Evolutionary conservation across 2,797 vertebrate genomes (phyloP), one percentile per base, ranked within the genome.

Genomic region (Typhlichthys subterraneus): DNA sequence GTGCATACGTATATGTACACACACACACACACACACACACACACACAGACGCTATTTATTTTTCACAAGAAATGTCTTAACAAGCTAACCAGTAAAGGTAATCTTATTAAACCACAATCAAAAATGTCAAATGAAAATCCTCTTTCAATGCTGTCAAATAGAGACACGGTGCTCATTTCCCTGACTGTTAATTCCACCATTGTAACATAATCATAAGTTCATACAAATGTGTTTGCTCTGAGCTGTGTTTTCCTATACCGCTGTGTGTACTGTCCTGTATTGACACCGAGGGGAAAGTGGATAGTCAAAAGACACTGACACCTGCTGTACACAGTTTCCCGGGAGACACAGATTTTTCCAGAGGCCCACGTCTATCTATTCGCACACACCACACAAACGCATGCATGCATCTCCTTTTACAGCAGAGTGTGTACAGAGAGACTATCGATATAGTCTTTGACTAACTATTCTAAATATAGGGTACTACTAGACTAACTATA

Each of bases 321-420:
- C 38, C 59, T 33, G 70, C 63, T 54, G 47, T 46, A 61, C 59
- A 69, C 14, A 53, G 60, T 57, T 61, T 52, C 58, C 53, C 10
- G 67, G 56, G 67, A 53, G 63, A 69, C 12, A 38, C 46, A 17
- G n/a, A 59, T 59, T 71, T 72, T 42, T 29, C 61, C 53, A 54
- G 17, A 31, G 8, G n/a, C 23, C 19, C 3, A 11, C 54, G n/a
- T 42, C 14, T 11, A 12, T 42, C 17, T 13, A 19, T 42, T 15
- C 56, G 12, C 29, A 42, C 29, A 60, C 47, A 33, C 10, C 15
- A 17, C 15, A 19, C 56, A 57, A 10, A 46, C 42, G 45, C 45
- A 47, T 42, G 46, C 53, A 60, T 58, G 65, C 63, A 63, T 52
- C 67, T 23, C 14, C 50, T n/a, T 48, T 76, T 61, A 69, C 65